Evolutionary conservation across 2,797 vertebrate species (phyloP).

Genomic region (Periophthalmus magnuspinnatus): DNA sequence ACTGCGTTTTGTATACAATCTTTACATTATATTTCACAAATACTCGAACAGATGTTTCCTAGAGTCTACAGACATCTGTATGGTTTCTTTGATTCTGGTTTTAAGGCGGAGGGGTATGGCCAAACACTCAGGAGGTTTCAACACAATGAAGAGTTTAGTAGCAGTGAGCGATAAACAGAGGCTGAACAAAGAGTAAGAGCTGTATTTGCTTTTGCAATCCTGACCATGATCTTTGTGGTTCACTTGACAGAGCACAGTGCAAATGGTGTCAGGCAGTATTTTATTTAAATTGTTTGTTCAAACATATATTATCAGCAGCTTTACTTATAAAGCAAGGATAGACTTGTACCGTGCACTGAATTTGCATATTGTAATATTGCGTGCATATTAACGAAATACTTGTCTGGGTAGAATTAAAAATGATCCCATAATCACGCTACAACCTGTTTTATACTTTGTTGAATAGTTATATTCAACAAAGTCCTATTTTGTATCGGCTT

Average conservation of each 20-base stretch:
- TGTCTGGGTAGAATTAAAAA: background rate
- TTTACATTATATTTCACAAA: constrained; percentile 37
- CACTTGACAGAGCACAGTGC: background rate
- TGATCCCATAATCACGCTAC: background rate
- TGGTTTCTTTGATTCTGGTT: constrained; percentile 39
- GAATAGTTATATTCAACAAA: background rate
- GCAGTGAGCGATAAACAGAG: constrained; percentile 28
- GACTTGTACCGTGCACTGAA: background rate
- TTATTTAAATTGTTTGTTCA: background rate
- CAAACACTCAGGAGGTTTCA: constrained; percentile 33
- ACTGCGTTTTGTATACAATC: background rate
- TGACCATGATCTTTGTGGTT: constrained; percentile 17
- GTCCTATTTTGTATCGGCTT: constrained; percentile 10
- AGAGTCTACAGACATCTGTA: constrained; percentile 47
- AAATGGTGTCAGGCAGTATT: background rate
- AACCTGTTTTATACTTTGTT: too few species aligned
- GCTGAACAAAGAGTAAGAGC: constrained; percentile 21
- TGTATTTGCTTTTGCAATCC: constrained; percentile 18
- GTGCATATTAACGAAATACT: background rate
- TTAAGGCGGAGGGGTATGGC: constrained; percentile 36
- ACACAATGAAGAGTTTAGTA: constrained; percentile 9
- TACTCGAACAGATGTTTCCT: constrained; percentile 53
- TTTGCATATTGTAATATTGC: too few species aligned
- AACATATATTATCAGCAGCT: background rate
- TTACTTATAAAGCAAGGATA: background rate